Base-by-base conservation (phyloP, 2,888 invertebrate species). In the Lypha dubia region DNA sequence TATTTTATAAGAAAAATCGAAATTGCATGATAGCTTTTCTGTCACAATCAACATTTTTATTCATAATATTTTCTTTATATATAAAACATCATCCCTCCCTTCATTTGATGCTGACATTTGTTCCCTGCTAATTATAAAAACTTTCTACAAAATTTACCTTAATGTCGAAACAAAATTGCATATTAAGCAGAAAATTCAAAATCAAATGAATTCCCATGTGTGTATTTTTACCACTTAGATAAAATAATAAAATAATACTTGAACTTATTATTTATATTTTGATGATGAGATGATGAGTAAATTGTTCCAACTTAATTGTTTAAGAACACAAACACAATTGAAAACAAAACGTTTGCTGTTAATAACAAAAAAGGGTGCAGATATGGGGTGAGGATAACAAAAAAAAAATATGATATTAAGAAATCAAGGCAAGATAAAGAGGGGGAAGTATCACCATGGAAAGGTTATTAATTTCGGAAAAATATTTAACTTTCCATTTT, bases 101-200 rank as follows among this genome's bases (percentile, higher is more conserved):
- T 22, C 6, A 20, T 41, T 28, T 68, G 17, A 11, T 75, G 20
- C 6, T 32, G n/a, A 5, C 62, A 73, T 62, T 80, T 67, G 22
- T 22, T 74, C 3, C 13, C 22, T 28, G 44, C 56, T 79, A 83
- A 83, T 83, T 76, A 75, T 20, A 20, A 46, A n/a, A 63, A 49
- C 44, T 65, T 70, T 28, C 53, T 28, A 58, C 35, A 7, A 75
- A 76, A 44, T 84, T 46, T 73, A 71, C 28, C 58, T 70, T 60
- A 60, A 67, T 22, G 56, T 38, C 28, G 49, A 53, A 73, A 76
- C 13, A 58, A 80, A 68, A 80, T 80, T 80, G 84, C 84, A 84
- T 58, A 68, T 62, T 67, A 60, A 77, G 84, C 80, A 84, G 24
- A 83, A 84, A 83, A n/a, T n/a, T n/a, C n/a, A n/a, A 80, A 75